A percentile compares a stretch with the other conserved stretches of the same genome.
phyloP scores from a whole-genome alignment of 2,113 vertebrate species.

The Rhinopithecus roxellana region DNA sequence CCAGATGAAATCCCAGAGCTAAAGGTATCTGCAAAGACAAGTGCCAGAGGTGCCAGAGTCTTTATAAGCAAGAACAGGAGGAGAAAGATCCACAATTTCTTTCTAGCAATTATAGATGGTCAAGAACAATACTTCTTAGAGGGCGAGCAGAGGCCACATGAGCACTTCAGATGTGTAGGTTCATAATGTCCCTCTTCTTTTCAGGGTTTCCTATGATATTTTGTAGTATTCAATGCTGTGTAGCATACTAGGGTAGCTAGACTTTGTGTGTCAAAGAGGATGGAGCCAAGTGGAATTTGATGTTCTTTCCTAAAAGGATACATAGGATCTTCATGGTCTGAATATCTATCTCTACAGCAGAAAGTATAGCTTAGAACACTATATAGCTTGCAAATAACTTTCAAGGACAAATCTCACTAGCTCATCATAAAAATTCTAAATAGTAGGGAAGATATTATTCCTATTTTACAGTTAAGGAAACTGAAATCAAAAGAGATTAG shows the following conservation, averaged over 20 bases:
- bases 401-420: not conserved
- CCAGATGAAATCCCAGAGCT: not conserved
- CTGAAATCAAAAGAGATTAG: not conserved
- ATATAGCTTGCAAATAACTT: not conserved
- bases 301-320: not conserved
- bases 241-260: not conserved
- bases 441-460: not conserved
- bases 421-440: not conserved
- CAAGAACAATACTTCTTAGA: not conserved
- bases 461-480: conserved; percentile 9
- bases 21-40: not conserved
- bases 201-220: not conserved
- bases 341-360: not conserved
- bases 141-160: not conserved
- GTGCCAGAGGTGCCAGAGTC: not conserved
- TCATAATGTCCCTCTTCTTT: not conserved
- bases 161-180: not conserved
- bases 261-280: not conserved
- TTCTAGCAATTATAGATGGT: not conserved
- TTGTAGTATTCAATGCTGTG: not conserved
- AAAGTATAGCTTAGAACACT: not conserved
- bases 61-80: not conserved
- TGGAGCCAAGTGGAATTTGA: not conserved
- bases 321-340: not conserved
- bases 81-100: not conserved